Base-by-base conservation (phyloP, 2,888 invertebrate species). In the Baccha elongata region DNA sequence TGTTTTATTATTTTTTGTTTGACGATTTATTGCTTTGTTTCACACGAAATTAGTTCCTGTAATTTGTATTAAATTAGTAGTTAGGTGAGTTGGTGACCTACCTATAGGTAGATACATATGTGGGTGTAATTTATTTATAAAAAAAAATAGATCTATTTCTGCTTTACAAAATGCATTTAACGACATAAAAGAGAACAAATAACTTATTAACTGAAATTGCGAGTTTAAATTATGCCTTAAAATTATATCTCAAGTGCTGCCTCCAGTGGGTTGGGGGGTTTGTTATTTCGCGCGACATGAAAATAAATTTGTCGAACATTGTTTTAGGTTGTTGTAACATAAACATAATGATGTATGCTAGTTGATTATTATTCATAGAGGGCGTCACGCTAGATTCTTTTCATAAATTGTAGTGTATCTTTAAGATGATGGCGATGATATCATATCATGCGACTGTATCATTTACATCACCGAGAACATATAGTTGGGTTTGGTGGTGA, bases 301-400 rank as follows among this genome's bases (percentile, higher is more conserved):
- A 32, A 62, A 83, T 76, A 76, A 76, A 78, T 78, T 78, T 67
- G 83, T 76, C 78, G 67, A 67, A 67, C 35, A 67, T 32, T 67
- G 65, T 60, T 60, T 53, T 19, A 48, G 60, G 42, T 67, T 50
- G 65, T 52, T 7, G n/a, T n/a, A n/a, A n/a, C n/a, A n/a, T n/a
- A n/a, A n/a, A n/a, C n/a, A 46, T 11, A 42, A 76, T 76, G 53
- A 81, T 71, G 71, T 72, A 71, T 76, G 76, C 8, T 53, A 55
- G 65, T 65, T 67, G 35, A 76, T 81, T 81, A 72, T 53, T 71
- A 80, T 81, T 81, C 81, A 81, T 72, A 76, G 81, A 81, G 81
- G 81, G 81, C 76, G 81, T 81, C 81, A 81, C 81, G 81, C 76
- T 81, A 53, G 48, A 55, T 76, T 76, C 81, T 50, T 75, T 76